phyloP scores from a whole-genome alignment of 2,797 vertebrate species.

The Oreochromis mossambicus region DNA sequence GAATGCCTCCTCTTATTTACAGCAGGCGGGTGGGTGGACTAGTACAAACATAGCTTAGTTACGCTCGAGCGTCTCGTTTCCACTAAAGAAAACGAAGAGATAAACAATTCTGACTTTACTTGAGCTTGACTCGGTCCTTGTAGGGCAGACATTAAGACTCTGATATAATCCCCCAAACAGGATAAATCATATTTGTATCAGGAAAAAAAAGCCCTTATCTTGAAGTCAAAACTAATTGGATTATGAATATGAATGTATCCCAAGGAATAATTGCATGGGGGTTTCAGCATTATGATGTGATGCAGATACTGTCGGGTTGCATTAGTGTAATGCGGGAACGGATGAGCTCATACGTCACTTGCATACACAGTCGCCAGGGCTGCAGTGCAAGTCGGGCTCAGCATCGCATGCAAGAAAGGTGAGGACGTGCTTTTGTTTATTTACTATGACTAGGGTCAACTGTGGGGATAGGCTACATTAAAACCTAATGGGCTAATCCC shows the following conservation, averaged over 20 bases:
- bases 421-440: background rate
- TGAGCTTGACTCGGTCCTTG: constrained; percentile 9
- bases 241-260: constrained; percentile 57
- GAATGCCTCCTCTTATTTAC: background rate
- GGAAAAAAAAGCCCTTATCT: constrained; percentile 22
- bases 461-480: background rate
- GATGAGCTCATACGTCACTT: constrained; percentile 15
- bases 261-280: constrained; percentile 32
- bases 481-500: background rate
- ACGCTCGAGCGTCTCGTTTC: constrained; percentile 25
- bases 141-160: constrained; percentile 28
- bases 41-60: constrained; percentile 33
- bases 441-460: background rate
- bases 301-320: constrained; percentile 40
- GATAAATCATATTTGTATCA: constrained; percentile 52
- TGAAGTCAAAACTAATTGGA: constrained; percentile 61
- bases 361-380: background rate
- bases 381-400: background rate
- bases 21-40: background rate
- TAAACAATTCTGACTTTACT: constrained; percentile 19
- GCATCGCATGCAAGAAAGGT: background rate
- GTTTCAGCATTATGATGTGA: constrained; percentile 29
- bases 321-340: constrained; percentile 28
- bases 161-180: constrained; percentile 51
- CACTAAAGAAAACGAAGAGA: constrained; percentile 8